A percentile compares a stretch with the other conserved stretches of the same genome.
These are phyloP conservation scores for Boloria selene DNA, from an alignment of 2,888 invertebrate species.

Conservation along the genomic window DNA sequence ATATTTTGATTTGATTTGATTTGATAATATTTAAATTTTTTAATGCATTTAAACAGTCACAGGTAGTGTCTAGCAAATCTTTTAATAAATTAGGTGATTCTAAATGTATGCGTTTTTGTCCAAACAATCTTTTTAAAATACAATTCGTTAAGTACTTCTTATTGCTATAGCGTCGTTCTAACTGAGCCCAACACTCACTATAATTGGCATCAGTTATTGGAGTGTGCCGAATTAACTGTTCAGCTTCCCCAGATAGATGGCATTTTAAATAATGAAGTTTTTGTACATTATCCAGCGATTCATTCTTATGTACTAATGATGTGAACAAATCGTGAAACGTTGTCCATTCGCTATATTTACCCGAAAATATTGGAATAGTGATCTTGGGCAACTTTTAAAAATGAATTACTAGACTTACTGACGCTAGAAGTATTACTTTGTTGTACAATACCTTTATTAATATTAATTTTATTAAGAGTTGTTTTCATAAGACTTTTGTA, in stretches of 20 bases:
- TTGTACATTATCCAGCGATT: slow-evolving; percentile 40
- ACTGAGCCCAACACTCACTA: slow-evolving; percentile 21
- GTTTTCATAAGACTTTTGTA: no score
- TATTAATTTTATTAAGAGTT: not conserved
- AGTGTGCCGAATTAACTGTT: slow-evolving; percentile 38
- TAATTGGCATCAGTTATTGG: slow-evolving; percentile 22
- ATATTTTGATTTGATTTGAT: no score
- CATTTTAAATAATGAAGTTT: slow-evolving; percentile 26
- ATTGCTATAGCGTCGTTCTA: slow-evolving; percentile 23
- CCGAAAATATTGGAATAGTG: slow-evolving; percentile 22
- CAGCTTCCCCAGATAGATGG: slow-evolving; percentile 41
- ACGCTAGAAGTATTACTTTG: not conserved
- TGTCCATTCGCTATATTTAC: slow-evolving; percentile 38
- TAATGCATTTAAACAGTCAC: slow-evolving; percentile 22
- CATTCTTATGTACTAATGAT: slow-evolving; percentile 31
- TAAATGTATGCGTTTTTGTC: not conserved
- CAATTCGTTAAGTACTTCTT: slow-evolving; percentile 17
- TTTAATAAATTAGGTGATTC: not conserved
- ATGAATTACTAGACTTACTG: not conserved
- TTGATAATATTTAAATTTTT: slow-evolving; percentile 16
- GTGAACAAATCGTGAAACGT: slow-evolving; percentile 3
- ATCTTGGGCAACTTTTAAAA: slow-evolving; percentile 14
- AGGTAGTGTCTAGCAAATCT: slow-evolving; percentile 22
- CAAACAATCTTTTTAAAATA: slow-evolving; percentile 5
- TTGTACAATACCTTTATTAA: not conserved